phyloP scores from a whole-genome alignment of 2,888 invertebrate species.

The Acanthopleura granulata region DNA sequence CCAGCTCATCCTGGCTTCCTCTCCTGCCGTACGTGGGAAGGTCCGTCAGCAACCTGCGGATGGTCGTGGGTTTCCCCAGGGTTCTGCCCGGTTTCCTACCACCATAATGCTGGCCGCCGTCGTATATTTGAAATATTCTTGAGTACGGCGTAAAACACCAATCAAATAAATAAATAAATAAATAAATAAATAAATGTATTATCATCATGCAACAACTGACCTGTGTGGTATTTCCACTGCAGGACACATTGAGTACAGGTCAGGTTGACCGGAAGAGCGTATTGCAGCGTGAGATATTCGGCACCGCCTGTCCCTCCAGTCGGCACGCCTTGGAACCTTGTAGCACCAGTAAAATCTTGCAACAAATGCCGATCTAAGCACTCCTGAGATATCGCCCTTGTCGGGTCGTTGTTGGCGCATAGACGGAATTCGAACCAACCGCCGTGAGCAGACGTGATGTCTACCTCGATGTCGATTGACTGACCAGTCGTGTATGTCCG shows the following conservation, averaged over 20 bases:
- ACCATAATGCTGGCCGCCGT: too few relatives aligned
- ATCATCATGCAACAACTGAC: neutral
- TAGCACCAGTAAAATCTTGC: neutral
- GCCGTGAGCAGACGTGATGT: conserved; percentile 31
- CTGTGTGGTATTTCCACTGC: conserved; percentile 20
- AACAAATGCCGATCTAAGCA: conserved; percentile 29
- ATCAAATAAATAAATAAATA: too few relatives aligned
- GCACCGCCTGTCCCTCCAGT: neutral
- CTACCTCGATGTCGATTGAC: conserved; percentile 22
- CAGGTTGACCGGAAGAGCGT: neutral
- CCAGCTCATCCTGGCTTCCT: too few relatives aligned
- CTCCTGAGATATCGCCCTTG: conserved; percentile 21
- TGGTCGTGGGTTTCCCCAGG: too few relatives aligned
- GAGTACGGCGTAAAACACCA: too few relatives aligned
- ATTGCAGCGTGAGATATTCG: neutral
- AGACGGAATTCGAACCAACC: conserved; percentile 33
- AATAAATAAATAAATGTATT: neutral
- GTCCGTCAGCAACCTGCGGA: too few relatives aligned
- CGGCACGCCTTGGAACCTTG: neutral
- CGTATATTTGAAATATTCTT: too few relatives aligned
- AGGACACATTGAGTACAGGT: conserved; percentile 16
- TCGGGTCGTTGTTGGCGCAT: conserved; percentile 30
- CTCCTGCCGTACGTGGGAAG: too few relatives aligned
- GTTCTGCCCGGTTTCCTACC: too few relatives aligned
- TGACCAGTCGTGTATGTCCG: conserved; percentile 27